phyloP scores from a whole-genome alignment of 2,888 invertebrate genomes.

The Dyspetes luteomarginatus region DNA sequence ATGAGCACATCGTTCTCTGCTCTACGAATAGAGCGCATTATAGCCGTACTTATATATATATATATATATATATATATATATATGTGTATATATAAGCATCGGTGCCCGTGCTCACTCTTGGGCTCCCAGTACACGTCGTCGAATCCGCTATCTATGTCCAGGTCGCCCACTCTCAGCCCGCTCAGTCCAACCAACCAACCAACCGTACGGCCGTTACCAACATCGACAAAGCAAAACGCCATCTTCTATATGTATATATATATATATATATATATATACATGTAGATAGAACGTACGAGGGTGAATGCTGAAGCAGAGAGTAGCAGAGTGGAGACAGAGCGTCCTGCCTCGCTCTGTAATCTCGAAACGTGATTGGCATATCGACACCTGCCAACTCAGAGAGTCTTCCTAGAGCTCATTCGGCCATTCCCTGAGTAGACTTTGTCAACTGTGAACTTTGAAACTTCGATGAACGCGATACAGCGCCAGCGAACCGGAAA shows the following conservation, averaged over 20 bases:
- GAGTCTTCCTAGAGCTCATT: slow-evolving; percentile 53
- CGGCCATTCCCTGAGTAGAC: slow-evolving; percentile 65
- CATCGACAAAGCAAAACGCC: slow-evolving; percentile 64
- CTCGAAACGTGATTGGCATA: slow-evolving; percentile 76
- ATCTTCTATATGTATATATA: slow-evolving; percentile 34
- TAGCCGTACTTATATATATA: slow-evolving; percentile 43
- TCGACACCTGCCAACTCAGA: slow-evolving; percentile 75
- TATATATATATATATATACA: slow-evolving; percentile 9
- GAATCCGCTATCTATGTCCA: slow-evolving; percentile 59
- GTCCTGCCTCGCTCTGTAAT: slow-evolving; percentile 70
- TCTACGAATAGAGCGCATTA: slow-evolving; percentile 66
- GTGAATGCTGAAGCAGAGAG: slow-evolving; percentile 46
- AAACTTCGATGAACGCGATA: slow-evolving; percentile 63
- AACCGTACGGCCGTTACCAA: slow-evolving; percentile 56
- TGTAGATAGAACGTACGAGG: neutral
- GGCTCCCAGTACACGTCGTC: slow-evolving; percentile 51
- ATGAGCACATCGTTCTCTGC: slow-evolving; percentile 57
- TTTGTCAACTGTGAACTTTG: slow-evolving; percentile 71
- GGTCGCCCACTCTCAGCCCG: slow-evolving; percentile 51
- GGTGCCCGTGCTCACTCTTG: slow-evolving; percentile 34
- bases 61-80: slow-evolving; percentile 2
- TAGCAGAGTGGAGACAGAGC: slow-evolving; percentile 25
- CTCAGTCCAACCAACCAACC: slow-evolving; percentile 60
- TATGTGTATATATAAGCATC: slow-evolving; percentile 21
- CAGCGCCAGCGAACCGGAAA: slow-evolving; percentile 53